Conservation (phyloP, 2,797 vertebrate species). For the Intellagama lesueurii region DNA sequence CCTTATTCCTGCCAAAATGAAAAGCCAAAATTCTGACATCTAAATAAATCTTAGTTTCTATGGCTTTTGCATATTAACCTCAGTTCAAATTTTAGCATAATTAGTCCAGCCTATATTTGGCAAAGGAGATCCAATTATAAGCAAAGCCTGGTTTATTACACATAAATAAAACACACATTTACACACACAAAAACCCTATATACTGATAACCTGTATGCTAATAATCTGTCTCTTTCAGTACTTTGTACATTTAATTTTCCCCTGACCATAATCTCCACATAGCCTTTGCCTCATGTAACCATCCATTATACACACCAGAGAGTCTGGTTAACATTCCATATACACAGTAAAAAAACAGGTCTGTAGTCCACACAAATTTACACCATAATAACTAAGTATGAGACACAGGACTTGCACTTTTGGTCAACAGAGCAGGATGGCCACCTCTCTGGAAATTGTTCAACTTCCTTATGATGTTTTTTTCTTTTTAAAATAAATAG, state of each 20-base stretch:
- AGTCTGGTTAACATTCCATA: background rate
- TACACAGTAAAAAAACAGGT: background rate
- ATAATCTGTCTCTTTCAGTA: background rate
- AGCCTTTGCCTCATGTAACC: background rate
- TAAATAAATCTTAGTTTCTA: background rate
- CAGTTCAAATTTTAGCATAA: background rate
- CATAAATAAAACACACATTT: background rate
- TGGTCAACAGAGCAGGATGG: background rate
- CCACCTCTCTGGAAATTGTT: background rate
- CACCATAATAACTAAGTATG: background rate
- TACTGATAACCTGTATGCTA: background rate
- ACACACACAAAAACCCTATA: background rate
- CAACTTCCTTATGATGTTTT: background rate
- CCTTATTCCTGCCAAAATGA: conserved; percentile 6
- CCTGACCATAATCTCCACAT: background rate
- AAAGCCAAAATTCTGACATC: background rate
- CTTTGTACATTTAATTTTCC: background rate
- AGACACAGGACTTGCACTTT: background rate
- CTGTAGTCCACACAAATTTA: background rate
- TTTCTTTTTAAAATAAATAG: background rate
- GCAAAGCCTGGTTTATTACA: no score
- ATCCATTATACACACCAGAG: background rate
- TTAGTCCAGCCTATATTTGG: background rate
- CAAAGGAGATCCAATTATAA: background rate
- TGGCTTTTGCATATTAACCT: background rate